Conservation (phyloP, 30 jellyfish, hydroid and myxozoan species). For the Aurelia sp. region DNA sequence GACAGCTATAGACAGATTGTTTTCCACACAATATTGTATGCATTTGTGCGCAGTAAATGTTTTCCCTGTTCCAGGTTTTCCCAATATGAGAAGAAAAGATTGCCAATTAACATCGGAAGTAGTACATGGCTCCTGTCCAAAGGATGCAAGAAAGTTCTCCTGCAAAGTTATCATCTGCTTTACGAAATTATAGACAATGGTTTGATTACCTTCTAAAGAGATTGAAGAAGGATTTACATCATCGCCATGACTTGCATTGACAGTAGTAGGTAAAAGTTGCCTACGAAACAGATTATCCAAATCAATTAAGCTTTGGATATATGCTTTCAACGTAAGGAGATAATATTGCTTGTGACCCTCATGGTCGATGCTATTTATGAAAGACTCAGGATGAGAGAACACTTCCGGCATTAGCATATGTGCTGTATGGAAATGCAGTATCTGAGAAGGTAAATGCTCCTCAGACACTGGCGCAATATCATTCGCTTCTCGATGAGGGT, state of each 20-base stretch:
- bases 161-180: neutral
- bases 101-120: neutral
- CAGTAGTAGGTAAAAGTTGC: neutral
- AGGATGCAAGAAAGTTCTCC: neutral
- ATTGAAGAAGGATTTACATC: too few relatives aligned
- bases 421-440: neutral
- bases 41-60: neutral
- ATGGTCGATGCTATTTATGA: neutral
- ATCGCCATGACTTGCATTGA: neutral
- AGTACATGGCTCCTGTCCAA: neutral
- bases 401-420: neutral
- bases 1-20: neutral
- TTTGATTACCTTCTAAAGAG: neutral
- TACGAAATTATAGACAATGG: neutral
- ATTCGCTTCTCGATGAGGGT: neutral
- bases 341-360: neutral
- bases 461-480: neutral
- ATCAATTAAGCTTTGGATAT: neutral
- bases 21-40: neutral
- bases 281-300: neutral
- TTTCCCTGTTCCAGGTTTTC: slow-evolving; percentile 12
- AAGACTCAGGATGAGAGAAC: neutral
- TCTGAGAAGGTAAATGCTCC: neutral
- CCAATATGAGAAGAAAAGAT: neutral
- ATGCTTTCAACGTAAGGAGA: neutral